A percentile compares a stretch with the other conserved stretches of the same genome.
Evolutionary conservation across 2,888 invertebrate genomes (phyloP).

Genomic region (Cremastinae sp.): DNA sequence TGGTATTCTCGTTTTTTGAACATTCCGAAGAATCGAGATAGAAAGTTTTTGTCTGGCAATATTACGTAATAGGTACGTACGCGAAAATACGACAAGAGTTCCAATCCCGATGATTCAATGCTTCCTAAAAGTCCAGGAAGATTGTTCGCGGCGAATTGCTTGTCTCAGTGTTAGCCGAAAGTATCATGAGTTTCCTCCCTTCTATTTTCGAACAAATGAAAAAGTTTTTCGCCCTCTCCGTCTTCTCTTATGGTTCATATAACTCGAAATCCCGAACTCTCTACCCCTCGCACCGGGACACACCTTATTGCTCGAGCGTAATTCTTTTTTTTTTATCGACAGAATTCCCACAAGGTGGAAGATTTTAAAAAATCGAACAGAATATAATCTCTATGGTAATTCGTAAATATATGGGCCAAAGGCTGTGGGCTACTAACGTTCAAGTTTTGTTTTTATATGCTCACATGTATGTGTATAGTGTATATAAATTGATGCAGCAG

Average conservation of each 20-base stretch:
- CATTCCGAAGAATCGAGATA: conserved; percentile 49
- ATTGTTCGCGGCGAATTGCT: conserved; percentile 41
- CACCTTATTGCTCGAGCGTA: conserved; percentile 14
- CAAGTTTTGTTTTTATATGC: conserved; percentile 4
- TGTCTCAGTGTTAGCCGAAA: conserved; percentile 43
- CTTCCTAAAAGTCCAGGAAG: conserved; percentile 34
- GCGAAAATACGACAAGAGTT: conserved; percentile 38
- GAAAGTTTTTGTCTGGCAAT: conserved; percentile 37
- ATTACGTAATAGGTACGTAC: conserved; percentile 39
- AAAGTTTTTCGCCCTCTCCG: conserved; percentile 45
- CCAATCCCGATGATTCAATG: conserved; percentile 54
- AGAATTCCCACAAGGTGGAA: conserved; percentile 29
- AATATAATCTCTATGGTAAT: conserved; percentile 26
- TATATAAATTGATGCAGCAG: conserved; percentile 28
- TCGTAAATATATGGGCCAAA: conserved; percentile 45
- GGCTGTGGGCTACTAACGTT: conserved; percentile 56
- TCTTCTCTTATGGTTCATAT: neutral
- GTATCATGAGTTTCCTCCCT: conserved; percentile 32
- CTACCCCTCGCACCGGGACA: conserved; percentile 4
- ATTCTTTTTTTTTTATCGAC: conserved; percentile 25
- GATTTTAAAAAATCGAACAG: conserved; percentile 1
- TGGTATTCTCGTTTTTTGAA: conserved; percentile 19
- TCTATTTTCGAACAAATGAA: conserved; percentile 41
- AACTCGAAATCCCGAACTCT: conserved; percentile 10
- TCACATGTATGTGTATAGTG: too few species aligned